Percentiles rank a stretch among this genome's conserved stretches.
Evolutionary conservation across 2,888 invertebrate genomes (phyloP).

Genomic region (Polietes domitor): DNA sequence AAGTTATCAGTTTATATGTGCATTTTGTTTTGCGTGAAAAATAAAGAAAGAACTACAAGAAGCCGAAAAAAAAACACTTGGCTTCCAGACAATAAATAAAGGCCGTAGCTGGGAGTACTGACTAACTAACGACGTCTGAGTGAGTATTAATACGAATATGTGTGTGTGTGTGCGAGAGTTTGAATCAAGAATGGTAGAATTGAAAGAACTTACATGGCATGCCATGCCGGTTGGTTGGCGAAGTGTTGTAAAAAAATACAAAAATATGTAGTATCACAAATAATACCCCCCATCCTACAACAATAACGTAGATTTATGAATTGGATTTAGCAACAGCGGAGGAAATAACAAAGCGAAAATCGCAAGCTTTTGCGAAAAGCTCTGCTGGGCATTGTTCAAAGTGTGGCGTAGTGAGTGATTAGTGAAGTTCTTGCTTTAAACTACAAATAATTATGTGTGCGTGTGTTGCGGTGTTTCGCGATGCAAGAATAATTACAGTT

Average conservation of each 20-base stretch:
- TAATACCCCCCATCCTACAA: too few relatives aligned
- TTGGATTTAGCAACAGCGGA: not conserved
- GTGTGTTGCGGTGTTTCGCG: not conserved
- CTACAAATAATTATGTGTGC: slow-evolving; percentile 1
- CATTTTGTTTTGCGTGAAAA: too few relatives aligned
- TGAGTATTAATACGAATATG: not conserved
- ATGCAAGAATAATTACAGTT: slow-evolving; percentile 3
- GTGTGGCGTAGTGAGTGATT: not conserved
- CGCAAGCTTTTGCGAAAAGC: slow-evolving; percentile 5
- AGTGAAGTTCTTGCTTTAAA: not conserved
- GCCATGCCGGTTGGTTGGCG: too few relatives aligned
- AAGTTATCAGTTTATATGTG: too few relatives aligned
- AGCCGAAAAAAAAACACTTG: too few relatives aligned
- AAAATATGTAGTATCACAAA: too few relatives aligned
- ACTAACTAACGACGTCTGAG: not conserved
- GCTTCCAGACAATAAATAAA: slow-evolving; percentile 1
- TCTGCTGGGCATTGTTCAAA: not conserved
- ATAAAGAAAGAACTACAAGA: too few relatives aligned
- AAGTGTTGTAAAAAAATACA: not conserved
- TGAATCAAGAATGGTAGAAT: too few relatives aligned
- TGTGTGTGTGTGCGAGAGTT: not conserved
- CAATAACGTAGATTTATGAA: not conserved
- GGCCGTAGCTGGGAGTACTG: not conserved
- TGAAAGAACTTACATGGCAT: too few relatives aligned
- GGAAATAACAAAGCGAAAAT: not conserved